These are phyloP conservation scores for Ceyx cyanopectus DNA, from an alignment of 2,113 vertebrate genomes.

Conservation along the genomic window DNA sequence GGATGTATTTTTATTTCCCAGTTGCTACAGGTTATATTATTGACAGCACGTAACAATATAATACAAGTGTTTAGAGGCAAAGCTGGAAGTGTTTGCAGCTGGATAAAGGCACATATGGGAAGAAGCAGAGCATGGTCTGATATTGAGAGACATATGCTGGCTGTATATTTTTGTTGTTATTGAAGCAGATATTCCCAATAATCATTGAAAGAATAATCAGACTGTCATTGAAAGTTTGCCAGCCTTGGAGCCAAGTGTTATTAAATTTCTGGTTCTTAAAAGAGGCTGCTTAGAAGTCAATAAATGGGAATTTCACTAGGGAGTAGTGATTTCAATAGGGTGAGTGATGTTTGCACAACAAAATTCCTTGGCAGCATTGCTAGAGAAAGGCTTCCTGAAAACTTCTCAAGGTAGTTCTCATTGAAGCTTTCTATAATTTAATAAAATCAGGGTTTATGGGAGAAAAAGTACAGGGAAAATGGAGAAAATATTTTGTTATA, in stretches of 20 bases:
- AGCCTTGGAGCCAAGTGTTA: constrained; percentile 3
- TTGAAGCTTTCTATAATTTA: neutral
- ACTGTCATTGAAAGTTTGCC: constrained; percentile 39
- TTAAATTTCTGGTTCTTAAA: constrained; percentile 29
- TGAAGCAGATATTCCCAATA: constrained; percentile 33
- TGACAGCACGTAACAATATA: constrained; percentile 25
- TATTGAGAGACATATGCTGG: neutral
- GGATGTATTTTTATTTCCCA: constrained; percentile 33
- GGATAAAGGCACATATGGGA: neutral
- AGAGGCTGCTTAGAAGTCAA: constrained; percentile 11
- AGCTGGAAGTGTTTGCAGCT: constrained; percentile 51
- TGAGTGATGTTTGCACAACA: constrained; percentile 50
- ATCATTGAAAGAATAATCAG: constrained; percentile 22
- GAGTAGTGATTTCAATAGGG: constrained; percentile 1
- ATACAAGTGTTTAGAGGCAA: constrained; percentile 15
- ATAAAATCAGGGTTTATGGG: neutral
- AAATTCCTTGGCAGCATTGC: constrained; percentile 31
- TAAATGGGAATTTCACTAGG: constrained; percentile 17
- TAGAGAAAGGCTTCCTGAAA: constrained; percentile 23
- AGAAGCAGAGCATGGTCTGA: neutral
- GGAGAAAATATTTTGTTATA: neutral
- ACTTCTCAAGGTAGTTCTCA: constrained; percentile 38
- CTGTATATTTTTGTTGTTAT: neutral
- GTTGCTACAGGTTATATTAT: constrained; percentile 21
- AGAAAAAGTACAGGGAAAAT: neutral